These are phyloP conservation scores for Panthera leo DNA, from an alignment of 2,113 vertebrate genomes.

Conservation along the genomic window DNA sequence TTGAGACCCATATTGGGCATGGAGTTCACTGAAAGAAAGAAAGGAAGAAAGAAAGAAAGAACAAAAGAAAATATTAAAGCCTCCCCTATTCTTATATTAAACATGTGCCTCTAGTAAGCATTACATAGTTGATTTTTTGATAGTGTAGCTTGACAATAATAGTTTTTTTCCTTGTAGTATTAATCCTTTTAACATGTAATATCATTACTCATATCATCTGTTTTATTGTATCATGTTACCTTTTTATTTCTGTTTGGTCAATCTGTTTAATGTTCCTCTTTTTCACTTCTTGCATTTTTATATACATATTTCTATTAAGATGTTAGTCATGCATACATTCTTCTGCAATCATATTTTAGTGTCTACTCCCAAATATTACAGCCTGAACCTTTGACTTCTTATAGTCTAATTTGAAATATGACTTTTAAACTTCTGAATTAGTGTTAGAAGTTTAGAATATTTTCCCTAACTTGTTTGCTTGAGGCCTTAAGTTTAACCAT, in stretches of 20 bases:
- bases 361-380: neutral
- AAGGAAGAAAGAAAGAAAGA: neutral
- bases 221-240: neutral
- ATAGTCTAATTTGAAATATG: neutral
- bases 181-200: neutral
- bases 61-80: neutral
- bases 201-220: neutral
- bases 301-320: neutral
- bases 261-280: neutral
- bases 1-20: neutral
- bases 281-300: neutral
- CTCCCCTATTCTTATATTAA: neutral
- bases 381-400: neutral
- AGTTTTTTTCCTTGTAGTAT: neutral
- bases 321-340: neutral
- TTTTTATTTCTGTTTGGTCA: neutral
- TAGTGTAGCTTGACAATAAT: neutral
- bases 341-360: neutral
- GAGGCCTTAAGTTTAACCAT: neutral
- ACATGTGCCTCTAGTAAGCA: neutral
- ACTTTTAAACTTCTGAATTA: neutral
- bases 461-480: neutral
- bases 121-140: neutral
- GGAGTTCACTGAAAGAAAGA: neutral
- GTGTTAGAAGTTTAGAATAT: neutral